Conservation (phyloP, 2,113 vertebrate genomes). For the Odobenus rosmarus region DNA sequence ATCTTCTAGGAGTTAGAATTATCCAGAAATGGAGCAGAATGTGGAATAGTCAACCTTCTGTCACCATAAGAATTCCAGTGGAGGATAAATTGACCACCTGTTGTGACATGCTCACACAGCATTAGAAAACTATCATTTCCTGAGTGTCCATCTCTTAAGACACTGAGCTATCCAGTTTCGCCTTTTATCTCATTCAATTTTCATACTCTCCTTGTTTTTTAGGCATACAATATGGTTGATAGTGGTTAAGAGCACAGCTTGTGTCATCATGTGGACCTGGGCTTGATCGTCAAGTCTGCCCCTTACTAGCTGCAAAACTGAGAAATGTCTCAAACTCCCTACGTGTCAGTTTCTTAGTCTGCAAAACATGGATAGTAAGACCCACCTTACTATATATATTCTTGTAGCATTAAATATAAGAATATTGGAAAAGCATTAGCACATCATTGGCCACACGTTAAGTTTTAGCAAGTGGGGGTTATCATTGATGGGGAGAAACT, state of each 20-base stretch:
- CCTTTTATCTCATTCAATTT: slow-evolving; percentile 26
- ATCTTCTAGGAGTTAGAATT: slow-evolving; percentile 66
- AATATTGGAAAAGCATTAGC: background rate
- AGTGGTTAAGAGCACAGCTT: background rate
- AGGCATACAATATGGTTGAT: background rate
- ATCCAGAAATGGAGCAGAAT: slow-evolving; percentile 64
- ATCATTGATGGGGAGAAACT: background rate
- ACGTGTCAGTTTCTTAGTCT: background rate
- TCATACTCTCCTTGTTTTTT: background rate
- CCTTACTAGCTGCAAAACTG: background rate
- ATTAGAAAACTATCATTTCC: background rate
- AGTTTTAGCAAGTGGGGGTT: background rate
- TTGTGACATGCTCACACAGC: background rate
- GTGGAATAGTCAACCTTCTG: slow-evolving; percentile 30
- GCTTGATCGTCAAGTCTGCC: background rate
- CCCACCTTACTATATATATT: background rate
- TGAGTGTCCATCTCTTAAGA: background rate
- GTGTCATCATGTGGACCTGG: background rate
- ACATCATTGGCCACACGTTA: background rate
- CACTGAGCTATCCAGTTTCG: background rate
- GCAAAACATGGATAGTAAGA: background rate
- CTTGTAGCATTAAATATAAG: slow-evolving; percentile 18
- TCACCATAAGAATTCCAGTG: slow-evolving; percentile 45
- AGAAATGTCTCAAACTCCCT: background rate
- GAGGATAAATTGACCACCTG: slow-evolving; percentile 48